phyloP scores from a whole-genome alignment of 1,140 invertebrate genomes.

The Lucilia sericata region DNA sequence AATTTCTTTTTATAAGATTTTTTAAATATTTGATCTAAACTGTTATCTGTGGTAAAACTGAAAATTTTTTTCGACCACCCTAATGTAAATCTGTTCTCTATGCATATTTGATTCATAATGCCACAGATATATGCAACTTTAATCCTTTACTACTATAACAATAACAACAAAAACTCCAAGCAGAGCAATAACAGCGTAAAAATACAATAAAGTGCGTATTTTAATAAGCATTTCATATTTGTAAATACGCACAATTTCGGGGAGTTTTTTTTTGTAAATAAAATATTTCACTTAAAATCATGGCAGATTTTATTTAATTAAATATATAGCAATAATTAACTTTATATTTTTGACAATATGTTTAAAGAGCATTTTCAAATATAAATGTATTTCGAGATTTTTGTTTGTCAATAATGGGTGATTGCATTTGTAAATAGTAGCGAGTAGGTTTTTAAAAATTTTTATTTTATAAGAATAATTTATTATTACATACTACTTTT shows the following conservation, averaged over 20 bases:
- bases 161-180: too few relatives aligned
- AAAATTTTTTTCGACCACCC: too few relatives aligned
- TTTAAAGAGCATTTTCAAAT: background rate
- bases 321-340: background rate
- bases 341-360: background rate
- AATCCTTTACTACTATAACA: background rate
- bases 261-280: background rate
- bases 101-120: background rate
- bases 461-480: too few relatives aligned
- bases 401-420: background rate
- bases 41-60: too few relatives aligned
- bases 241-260: background rate
- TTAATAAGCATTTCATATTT: background rate
- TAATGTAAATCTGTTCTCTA: background rate
- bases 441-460: too few relatives aligned
- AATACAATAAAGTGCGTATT: background rate
- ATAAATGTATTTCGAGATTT: too few relatives aligned
- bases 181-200: background rate
- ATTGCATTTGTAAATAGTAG: too few relatives aligned
- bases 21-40: too few relatives aligned
- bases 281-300: constrained; percentile 3
- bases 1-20: too few relatives aligned
- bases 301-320: background rate
- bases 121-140: background rate
- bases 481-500: too few relatives aligned